Conservation (phyloP, 2,797 vertebrate genomes). For the Malurus leucopterus region DNA sequence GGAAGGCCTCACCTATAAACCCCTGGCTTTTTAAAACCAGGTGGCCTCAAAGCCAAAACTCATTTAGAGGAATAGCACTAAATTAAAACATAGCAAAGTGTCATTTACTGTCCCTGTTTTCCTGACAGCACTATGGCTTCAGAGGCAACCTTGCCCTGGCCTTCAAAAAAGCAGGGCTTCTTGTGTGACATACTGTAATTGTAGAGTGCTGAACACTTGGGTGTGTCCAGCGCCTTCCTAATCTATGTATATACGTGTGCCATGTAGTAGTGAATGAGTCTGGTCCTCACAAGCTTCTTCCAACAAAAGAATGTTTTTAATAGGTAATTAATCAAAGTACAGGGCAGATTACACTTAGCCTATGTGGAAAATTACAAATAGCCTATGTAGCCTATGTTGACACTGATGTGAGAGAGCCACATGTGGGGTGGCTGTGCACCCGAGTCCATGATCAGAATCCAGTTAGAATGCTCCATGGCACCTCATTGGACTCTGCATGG, state of each 20-base stretch:
- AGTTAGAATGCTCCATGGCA: rapidly evolving
- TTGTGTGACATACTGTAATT: rapidly evolving
- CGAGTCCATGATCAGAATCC: rapidly evolving
- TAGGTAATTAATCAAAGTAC: not conserved
- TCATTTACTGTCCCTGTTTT: not conserved
- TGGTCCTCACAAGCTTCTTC: not conserved
- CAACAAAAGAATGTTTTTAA: not conserved
- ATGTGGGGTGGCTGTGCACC: not conserved
- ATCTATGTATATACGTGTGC: not conserved
- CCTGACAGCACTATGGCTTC: not conserved
- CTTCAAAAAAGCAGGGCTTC: not conserved
- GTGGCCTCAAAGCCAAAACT: not conserved
- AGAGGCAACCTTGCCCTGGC: not conserved
- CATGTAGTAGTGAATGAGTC: not conserved
- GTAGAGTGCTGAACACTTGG: not conserved
- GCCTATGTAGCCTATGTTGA: no score
- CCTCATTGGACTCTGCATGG: not conserved
- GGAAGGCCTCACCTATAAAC: rapidly evolving
- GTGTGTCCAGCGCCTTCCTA: not conserved
- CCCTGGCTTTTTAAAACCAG: not conserved
- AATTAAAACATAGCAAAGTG: not conserved
- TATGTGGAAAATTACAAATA: not conserved
- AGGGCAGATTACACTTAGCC: not conserved
- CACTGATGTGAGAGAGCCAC: not conserved
- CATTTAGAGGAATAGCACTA: not conserved